phyloP scores from a whole-genome alignment of 2,888 invertebrate species.

The Synergus itoensis region DNA sequence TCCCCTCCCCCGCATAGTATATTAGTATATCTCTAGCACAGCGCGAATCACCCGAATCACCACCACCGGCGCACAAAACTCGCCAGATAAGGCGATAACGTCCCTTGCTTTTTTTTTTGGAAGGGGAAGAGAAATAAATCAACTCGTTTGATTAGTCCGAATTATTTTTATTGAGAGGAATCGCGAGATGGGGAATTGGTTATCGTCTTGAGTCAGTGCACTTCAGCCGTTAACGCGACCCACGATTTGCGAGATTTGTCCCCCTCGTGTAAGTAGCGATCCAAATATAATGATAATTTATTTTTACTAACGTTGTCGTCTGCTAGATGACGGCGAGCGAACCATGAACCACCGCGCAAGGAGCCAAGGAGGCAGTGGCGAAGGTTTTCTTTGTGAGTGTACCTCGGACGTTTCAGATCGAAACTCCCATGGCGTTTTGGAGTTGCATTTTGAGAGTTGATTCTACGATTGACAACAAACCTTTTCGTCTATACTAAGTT shows the following conservation, averaged over 20 bases:
- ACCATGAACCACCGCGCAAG: conserved; percentile 28
- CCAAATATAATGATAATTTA: conserved; percentile 72
- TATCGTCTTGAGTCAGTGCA: background rate
- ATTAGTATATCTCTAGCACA: background rate
- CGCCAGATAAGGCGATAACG: background rate
- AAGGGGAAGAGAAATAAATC: background rate
- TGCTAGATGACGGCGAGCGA: conserved; percentile 52
- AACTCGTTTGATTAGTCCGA: background rate
- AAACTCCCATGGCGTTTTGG: conserved; percentile 7
- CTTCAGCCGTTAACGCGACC: conserved; percentile 35
- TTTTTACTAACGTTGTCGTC: conserved; percentile 74
- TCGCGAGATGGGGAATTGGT: background rate
- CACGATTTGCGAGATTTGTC: conserved; percentile 21
- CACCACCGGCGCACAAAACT: conserved; percentile 23
- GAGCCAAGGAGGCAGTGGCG: conserved; percentile 46
- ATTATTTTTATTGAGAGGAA: conserved; percentile 7
- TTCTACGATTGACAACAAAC: background rate
- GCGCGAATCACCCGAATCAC: background rate
- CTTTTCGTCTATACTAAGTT: conserved; percentile 19
- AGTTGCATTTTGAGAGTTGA: conserved; percentile 19
- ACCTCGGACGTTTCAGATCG: conserved; percentile 42
- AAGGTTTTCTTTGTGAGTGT: conserved; percentile 41
- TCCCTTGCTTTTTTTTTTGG: background rate
- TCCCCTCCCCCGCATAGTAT: background rate
- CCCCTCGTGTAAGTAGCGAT: conserved; percentile 48